A percentile compares a stretch with the other conserved stretches of the same genome.
These are phyloP conservation scores for Pseudomyrmex pallidus DNA, from an alignment of 1,140 invertebrate genomes.

Conservation along the genomic window DNA sequence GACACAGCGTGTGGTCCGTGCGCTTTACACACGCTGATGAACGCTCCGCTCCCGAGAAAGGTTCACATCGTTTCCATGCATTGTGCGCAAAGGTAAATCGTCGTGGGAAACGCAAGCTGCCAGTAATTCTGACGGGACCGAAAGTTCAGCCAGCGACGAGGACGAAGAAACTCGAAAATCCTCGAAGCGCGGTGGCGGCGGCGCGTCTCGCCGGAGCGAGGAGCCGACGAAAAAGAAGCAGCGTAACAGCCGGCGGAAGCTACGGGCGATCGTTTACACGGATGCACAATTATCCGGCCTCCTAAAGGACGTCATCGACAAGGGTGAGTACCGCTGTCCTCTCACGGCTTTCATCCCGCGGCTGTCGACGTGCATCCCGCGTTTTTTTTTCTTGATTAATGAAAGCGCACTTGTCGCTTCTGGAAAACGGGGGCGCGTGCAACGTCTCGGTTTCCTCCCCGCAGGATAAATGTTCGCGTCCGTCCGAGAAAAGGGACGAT, in stretches of 20 bases:
- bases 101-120: conserved; percentile 80
- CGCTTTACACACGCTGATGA: conserved; percentile 51
- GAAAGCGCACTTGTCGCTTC: conserved; percentile 56
- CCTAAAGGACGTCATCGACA: conserved; percentile 81
- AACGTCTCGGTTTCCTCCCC: conserved; percentile 27
- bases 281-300: conserved; percentile 82
- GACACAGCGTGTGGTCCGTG: neutral
- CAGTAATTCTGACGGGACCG: conserved; percentile 75
- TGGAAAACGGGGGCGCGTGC: conserved; percentile 23
- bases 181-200: conserved; percentile 49
- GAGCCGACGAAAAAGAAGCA: conserved; percentile 65
- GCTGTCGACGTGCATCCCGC: conserved; percentile 2
- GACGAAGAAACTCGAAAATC: conserved; percentile 72
- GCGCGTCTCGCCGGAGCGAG: conserved; percentile 41
- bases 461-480: conserved; percentile 57
- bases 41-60: conserved; percentile 54
- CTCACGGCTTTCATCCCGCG: neutral
- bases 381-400: conserved; percentile 67
- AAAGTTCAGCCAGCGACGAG: conserved; percentile 59
- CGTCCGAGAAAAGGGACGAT: conserved; percentile 2
- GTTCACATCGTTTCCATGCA: conserved; percentile 68
- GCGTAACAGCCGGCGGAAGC: conserved; percentile 68
- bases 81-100: conserved; percentile 76
- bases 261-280: conserved; percentile 77
- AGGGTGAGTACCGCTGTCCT: conserved; percentile 73